Percentiles rank a stretch among this genome's conserved stretches.
These are phyloP conservation scores for Chionoecetes opilio DNA, from an alignment of 1,140 invertebrate genomes.

Conservation along the genomic window DNA sequence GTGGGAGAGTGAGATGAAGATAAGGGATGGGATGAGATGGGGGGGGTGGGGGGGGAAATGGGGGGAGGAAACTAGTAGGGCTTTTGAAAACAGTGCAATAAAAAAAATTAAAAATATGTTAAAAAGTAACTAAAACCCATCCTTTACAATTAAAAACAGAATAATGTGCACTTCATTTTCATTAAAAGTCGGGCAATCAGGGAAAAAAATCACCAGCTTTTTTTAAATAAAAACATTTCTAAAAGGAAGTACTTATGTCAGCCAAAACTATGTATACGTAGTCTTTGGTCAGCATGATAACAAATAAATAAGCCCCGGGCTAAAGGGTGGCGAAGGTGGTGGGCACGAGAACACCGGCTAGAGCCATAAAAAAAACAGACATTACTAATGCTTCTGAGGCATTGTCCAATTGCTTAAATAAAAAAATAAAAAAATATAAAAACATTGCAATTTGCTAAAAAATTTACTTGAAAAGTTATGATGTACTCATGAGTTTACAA, in stretches of 20 bases:
- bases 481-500: not conserved
- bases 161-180: too few relatives aligned
- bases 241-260: not conserved
- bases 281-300: too few relatives aligned
- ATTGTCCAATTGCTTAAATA: not conserved
- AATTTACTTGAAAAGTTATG: not conserved
- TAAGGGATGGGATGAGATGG: too few relatives aligned
- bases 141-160: too few relatives aligned
- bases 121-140: too few relatives aligned
- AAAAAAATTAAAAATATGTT: too few relatives aligned
- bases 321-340: not conserved
- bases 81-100: too few relatives aligned
- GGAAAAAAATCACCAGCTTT: not conserved
- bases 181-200: not conserved
- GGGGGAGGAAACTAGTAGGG: too few relatives aligned
- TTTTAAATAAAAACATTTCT: slow-evolving; percentile 12
- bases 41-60: too few relatives aligned
- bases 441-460: too few relatives aligned
- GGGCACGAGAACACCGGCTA: too few relatives aligned
- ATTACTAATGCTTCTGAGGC: not conserved
- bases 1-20: too few relatives aligned
- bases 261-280: not conserved
- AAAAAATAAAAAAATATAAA: not conserved
- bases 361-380: not conserved
- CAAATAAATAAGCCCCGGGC: not conserved